Percentiles rank a stretch among this genome's conserved stretches.
phyloP scores from a whole-genome alignment of 2,797 vertebrate genomes.

The Octomys mimax region DNA sequence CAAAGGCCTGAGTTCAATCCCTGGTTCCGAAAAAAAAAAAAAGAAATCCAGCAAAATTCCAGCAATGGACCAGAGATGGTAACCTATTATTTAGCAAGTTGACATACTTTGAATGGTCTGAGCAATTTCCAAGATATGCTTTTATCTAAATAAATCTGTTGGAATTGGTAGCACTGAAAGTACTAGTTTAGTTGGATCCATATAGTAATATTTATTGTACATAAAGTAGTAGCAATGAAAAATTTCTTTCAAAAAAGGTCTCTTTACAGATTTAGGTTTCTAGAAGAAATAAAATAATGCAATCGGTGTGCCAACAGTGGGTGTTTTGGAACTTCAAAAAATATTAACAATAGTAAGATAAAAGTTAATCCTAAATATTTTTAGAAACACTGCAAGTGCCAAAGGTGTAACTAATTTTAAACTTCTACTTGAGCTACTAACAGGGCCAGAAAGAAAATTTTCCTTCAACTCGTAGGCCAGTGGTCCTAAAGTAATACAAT shows the following conservation, averaged over 20 bases:
- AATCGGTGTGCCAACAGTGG: neutral
- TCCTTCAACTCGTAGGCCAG: neutral
- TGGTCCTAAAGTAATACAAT: neutral
- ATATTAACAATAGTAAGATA: conserved; percentile 33
- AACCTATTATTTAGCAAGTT: neutral
- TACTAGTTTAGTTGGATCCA: neutral
- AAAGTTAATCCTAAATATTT: conserved; percentile 14
- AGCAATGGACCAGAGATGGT: conserved; percentile 27
- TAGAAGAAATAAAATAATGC: conserved; percentile 49
- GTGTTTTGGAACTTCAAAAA: conserved; percentile 28
- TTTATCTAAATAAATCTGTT: conserved; percentile 40
- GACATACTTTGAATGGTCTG: neutral
- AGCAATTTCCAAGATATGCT: conserved; percentile 20
- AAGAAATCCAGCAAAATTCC: conserved; percentile 53
- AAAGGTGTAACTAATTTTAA: conserved; percentile 22
- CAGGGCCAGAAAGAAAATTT: neutral
- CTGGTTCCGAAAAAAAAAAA: neutral
- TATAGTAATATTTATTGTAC: conserved; percentile 20
- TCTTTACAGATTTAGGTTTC: conserved; percentile 12
- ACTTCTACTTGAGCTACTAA: conserved; percentile 33
- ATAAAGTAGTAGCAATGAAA: conserved; percentile 56
- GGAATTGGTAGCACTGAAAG: neutral
- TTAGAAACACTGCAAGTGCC: neutral
- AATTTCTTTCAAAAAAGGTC: conserved; percentile 11
- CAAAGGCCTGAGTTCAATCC: too few species aligned